Conservation (phyloP, 1,140 invertebrate genomes). For the Drosophila burlai region DNA sequence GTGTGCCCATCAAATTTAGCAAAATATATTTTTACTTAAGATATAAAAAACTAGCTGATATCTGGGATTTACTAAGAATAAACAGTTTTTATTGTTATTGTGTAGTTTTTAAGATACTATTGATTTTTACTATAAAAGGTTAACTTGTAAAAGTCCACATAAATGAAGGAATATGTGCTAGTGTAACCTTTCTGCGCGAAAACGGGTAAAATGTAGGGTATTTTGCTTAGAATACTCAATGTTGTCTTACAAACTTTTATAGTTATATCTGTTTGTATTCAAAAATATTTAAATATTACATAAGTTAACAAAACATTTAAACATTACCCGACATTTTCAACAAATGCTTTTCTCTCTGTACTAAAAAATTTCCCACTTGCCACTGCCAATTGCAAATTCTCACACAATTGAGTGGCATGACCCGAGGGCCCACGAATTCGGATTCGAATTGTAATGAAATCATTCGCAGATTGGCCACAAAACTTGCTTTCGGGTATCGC, state of each 20-base stretch:
- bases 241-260: neutral
- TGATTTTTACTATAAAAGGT: neutral
- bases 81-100: too few species aligned
- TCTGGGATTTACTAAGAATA: too few species aligned
- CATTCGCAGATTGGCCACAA: constrained; percentile 58
- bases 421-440: constrained; percentile 54
- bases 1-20: neutral
- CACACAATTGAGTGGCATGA: constrained; percentile 52
- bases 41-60: too few species aligned
- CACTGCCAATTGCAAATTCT: constrained; percentile 50
- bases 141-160: neutral
- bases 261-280: neutral
- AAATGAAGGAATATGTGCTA: neutral
- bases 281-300: neutral
- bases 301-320: neutral
- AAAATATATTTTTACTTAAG: too few species aligned
- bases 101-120: too few species aligned
- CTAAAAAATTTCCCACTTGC: constrained; percentile 29
- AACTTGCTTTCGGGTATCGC: constrained; percentile 55
- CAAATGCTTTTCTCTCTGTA: constrained; percentile 7
- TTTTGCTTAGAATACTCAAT: too few species aligned
- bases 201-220: neutral
- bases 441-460: constrained; percentile 74
- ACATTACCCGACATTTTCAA: neutral
- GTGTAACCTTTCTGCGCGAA: neutral